A percentile compares a stretch with the other conserved stretches of the same genome.
phyloP scores from a whole-genome alignment of 1,140 invertebrate genomes.

The Halictus rubicundus region DNA sequence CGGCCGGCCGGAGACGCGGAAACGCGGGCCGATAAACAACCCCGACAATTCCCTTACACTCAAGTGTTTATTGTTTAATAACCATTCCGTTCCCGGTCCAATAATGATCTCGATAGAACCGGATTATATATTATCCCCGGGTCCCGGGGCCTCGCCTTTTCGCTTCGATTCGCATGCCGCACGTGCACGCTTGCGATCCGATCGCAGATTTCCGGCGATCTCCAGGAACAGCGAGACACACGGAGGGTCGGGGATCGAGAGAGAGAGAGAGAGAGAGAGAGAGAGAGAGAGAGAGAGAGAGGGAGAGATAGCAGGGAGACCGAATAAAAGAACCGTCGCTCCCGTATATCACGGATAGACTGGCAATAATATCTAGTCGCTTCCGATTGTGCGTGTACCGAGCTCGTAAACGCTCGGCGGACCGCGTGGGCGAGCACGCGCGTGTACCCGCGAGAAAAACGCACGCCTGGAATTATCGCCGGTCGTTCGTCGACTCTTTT shows the following conservation, averaged over 20 bases:
- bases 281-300: slow-evolving; percentile 12
- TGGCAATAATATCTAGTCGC: slow-evolving; percentile 62
- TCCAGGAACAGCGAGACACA: slow-evolving; percentile 8
- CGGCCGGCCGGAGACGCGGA: neutral
- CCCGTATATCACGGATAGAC: slow-evolving; percentile 52
- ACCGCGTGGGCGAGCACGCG: slow-evolving; percentile 7
- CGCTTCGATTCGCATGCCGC: slow-evolving; percentile 43
- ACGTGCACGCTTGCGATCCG: slow-evolving; percentile 48
- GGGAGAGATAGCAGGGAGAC: slow-evolving; percentile 33
- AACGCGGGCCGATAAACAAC: neutral
- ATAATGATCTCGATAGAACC: slow-evolving; percentile 6
- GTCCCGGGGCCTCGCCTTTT: neutral
- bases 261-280: too few species aligned
- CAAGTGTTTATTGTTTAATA: slow-evolving; percentile 7
- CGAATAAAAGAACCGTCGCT: slow-evolving; percentile 38
- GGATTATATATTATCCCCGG: slow-evolving; percentile 28
- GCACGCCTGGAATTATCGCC: slow-evolving; percentile 7
- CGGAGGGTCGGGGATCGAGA: too few species aligned
- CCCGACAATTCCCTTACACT: slow-evolving; percentile 9
- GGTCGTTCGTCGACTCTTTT: slow-evolving; percentile 59
- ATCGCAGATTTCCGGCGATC: slow-evolving; percentile 57
- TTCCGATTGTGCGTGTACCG: slow-evolving; percentile 51
- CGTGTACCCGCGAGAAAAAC: slow-evolving; percentile 9
- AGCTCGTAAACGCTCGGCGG: slow-evolving; percentile 34
- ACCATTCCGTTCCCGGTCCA: neutral